Conservation (phyloP, 2,797 vertebrate genomes). For the Melanotaenia nigrans region DNA sequence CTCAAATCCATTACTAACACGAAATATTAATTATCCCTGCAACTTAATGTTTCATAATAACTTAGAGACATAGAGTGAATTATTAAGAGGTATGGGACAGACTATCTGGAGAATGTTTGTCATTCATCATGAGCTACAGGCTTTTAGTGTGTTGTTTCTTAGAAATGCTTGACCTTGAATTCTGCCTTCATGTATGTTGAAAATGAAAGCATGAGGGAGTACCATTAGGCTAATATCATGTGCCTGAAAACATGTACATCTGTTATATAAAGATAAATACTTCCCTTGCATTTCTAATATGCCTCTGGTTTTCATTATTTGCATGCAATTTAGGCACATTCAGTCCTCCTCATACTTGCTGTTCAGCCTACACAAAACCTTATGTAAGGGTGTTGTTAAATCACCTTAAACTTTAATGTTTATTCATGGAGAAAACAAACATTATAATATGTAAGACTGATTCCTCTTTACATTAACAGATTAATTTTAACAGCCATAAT, state of each 20-base stretch:
- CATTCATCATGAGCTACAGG: constrained; percentile 55
- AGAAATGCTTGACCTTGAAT: constrained; percentile 62
- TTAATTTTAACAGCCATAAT: constrained; percentile 52
- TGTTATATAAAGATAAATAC: constrained; percentile 52
- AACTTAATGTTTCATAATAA: constrained; percentile 73
- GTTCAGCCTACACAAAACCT: constrained; percentile 35
- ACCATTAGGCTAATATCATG: constrained; percentile 42
- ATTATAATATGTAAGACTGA: constrained; percentile 42
- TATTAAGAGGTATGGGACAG: constrained; percentile 59
- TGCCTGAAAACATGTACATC: constrained; percentile 17
- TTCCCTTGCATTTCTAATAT: constrained; percentile 18
- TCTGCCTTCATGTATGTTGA: constrained; percentile 27
- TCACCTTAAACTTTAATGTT: constrained; percentile 39
- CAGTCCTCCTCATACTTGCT: constrained; percentile 32
- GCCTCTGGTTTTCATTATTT: constrained; percentile 38
- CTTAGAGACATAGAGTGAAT: constrained; percentile 59
- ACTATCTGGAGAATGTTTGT: constrained; percentile 54
- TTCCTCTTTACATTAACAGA: constrained; percentile 45
- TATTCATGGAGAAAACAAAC: constrained; percentile 22
- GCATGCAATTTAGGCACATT: constrained; percentile 18
- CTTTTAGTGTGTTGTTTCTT: constrained; percentile 20
- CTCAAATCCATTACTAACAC: constrained; percentile 72
- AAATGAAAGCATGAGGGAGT: constrained; percentile 47
- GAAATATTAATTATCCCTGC: constrained; percentile 71
- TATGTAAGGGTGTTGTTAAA: constrained; percentile 33